Evolutionary conservation across 2,888 invertebrate genomes (phyloP).

Genomic region (Esperia sulphurella): DNA sequence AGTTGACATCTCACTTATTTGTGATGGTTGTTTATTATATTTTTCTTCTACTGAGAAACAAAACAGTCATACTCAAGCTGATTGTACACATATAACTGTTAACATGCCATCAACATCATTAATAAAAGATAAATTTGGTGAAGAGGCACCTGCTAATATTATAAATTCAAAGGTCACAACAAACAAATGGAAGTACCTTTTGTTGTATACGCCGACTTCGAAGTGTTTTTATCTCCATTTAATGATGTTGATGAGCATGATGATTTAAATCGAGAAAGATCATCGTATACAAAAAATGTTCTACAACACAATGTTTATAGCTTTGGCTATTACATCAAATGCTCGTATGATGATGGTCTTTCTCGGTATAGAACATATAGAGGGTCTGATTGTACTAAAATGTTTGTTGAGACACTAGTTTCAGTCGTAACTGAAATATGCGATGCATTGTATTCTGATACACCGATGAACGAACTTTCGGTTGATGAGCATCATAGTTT

Average conservation of each 20-base stretch:
- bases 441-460: slow-evolving; percentile 14
- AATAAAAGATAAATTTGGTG: slow-evolving; percentile 15
- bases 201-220: slow-evolving; percentile 23
- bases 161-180: background rate
- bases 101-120: too few relatives aligned
- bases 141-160: slow-evolving; percentile 11
- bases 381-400: slow-evolving; percentile 21
- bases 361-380: slow-evolving; percentile 24
- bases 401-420: slow-evolving; percentile 21
- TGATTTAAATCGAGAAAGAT: slow-evolving; percentile 17
- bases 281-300: slow-evolving; percentile 19
- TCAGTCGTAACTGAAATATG: slow-evolving; percentile 13
- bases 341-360: slow-evolving; percentile 24
- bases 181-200: slow-evolving; percentile 11
- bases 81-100: background rate
- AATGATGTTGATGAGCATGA: background rate
- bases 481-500: background rate
- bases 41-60: slow-evolving; percentile 12
- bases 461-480: slow-evolving; percentile 5
- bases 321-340: slow-evolving; percentile 30
- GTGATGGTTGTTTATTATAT: slow-evolving; percentile 16
- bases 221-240: slow-evolving; percentile 20
- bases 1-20: slow-evolving; percentile 4
- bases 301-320: slow-evolving; percentile 25
- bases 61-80: background rate